Base-by-base conservation (phyloP, 1,140 invertebrate genomes). In the Andricus grossulariae region DNA sequence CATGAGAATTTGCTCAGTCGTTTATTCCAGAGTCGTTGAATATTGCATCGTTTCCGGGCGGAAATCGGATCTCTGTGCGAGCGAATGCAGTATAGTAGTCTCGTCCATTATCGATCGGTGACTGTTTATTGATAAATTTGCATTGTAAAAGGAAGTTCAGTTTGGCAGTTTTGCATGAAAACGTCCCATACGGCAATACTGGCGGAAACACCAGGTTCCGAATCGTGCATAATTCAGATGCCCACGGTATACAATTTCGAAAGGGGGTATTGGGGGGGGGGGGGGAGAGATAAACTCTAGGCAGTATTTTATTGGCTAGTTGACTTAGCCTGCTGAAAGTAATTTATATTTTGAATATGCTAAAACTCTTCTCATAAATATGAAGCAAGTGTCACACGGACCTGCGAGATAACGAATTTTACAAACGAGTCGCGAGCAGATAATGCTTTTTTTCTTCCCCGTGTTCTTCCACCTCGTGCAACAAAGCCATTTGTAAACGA, bases 331-430 rank as follows among this genome's bases (percentile, higher is more conserved):
- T 81, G 83, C 78, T 82, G 78, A 85, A 86, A 86, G 85, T 89
- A 89, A 88, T 88, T 88, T 88, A 89, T 89, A 85, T 88, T 87
- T 88, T 85, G 87, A 88, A 88, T 88, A 87, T 88, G 86, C 85
- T 88, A 88, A 89, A 89, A 86, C 85, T 88, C 83, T 70, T 80
- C 85, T 85, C 88, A 88, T 89, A 88, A 88, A 89, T 89, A 89
- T 89, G 85, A 88, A 89, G 80, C 85, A 79, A 85, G 77, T 72
- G 81, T 82, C 81, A 82, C 78, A 76, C 78, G 52, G 52, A 77
- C 76, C 21, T 72, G 57, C 18, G 79, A 84, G 88, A 89, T 89
- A 89, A 88, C 87, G 84, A 88, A 89, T 84, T 87, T 87, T 86
- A 85, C 82, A 86, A 87, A 87, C 85, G 82, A 82, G 66, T 75